Conservation (phyloP, 2,113 vertebrate species). For the Podilymbus podiceps region DNA sequence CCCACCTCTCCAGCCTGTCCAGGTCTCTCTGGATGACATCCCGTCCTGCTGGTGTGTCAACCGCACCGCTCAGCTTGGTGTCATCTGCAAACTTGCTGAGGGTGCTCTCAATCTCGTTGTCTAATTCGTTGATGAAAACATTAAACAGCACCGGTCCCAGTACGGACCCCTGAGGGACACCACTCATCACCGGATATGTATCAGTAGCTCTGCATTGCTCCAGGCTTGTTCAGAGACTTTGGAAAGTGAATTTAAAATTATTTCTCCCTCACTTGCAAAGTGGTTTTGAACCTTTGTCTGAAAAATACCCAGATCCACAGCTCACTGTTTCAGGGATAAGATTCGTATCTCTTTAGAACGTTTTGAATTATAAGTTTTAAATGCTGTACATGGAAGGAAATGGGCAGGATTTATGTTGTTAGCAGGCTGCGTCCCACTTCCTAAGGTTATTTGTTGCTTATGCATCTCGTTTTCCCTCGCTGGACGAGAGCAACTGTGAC, state of each 20-base stretch:
- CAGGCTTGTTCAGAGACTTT: not conserved
- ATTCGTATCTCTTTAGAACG: not conserved
- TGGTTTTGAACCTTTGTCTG: not conserved
- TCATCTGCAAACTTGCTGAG: no score
- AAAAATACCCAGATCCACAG: not conserved
- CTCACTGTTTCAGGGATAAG: not conserved
- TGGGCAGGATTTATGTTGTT: not conserved
- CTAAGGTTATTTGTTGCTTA: not conserved
- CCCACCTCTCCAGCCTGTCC: no score
- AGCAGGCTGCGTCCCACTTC: not conserved
- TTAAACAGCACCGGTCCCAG: no score
- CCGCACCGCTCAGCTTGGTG: no score
- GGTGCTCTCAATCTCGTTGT: no score
- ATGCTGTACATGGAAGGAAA: not conserved
- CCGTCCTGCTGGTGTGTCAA: no score
- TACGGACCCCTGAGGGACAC: no score
- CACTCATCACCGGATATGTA: no score
- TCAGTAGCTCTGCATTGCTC: not conserved
- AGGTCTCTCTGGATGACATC: no score
- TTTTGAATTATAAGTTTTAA: not conserved
- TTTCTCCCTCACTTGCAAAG: not conserved
- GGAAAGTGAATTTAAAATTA: not conserved
- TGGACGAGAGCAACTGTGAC: accelerated
- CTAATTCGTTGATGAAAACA: no score
- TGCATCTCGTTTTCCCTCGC: not conserved